Conservation (phyloP, 2,797 vertebrate species). For the Muscicapa comitata region DNA sequence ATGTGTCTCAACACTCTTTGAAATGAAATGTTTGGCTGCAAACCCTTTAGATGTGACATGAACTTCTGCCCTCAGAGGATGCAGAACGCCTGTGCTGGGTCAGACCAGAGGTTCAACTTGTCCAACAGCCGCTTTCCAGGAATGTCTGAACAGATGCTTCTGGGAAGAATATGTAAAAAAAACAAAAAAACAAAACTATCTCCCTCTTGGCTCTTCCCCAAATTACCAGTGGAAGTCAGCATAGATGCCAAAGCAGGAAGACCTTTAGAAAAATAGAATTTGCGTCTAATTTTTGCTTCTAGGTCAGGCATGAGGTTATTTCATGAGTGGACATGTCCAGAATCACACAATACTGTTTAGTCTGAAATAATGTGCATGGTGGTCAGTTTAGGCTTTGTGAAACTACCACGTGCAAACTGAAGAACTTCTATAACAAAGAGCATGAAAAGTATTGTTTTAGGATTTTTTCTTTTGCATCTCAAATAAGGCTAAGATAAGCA, state of each 20-base stretch:
- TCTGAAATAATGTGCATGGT: not conserved
- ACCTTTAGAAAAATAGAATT: not conserved
- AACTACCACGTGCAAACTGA: not conserved
- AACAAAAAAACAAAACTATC: accelerated
- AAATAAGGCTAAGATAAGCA: not conserved
- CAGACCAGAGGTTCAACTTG: not conserved
- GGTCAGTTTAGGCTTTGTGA: not conserved
- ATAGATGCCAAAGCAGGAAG: not conserved
- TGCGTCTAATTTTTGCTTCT: not conserved
- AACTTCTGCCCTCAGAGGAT: not conserved
- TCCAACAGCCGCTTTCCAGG: not conserved
- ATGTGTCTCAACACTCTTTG: not conserved
- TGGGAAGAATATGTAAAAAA: not conserved
- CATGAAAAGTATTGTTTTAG: accelerated
- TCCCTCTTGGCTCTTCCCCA: not conserved
- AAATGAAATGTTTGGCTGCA: not conserved
- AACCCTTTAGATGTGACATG: not conserved
- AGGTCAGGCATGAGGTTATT: not conserved
- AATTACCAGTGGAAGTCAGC: not conserved
- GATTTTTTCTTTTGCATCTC: not conserved
- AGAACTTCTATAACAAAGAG: not conserved
- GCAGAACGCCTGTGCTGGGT: accelerated
- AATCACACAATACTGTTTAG: not conserved
- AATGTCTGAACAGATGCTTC: not conserved
- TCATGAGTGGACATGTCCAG: not conserved